phyloP scores from a whole-genome alignment of 2,797 vertebrate genomes.

The Moxostoma hubbsi region DNA sequence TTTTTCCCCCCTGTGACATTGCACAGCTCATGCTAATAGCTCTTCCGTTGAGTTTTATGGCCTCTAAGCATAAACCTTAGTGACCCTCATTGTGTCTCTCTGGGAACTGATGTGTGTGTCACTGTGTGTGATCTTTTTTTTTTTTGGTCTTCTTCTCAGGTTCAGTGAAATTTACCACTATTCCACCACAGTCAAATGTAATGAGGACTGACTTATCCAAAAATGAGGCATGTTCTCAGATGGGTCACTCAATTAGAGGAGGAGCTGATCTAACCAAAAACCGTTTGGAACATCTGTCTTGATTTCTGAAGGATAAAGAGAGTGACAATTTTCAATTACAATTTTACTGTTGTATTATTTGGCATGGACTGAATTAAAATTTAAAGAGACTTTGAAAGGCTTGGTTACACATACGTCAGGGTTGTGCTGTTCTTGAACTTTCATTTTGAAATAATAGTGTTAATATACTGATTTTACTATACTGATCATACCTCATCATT shows the following conservation, averaged over 20 bases:
- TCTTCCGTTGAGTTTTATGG: slow-evolving; percentile 6
- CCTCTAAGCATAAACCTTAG: slow-evolving; percentile 2
- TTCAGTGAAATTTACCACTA: slow-evolving; percentile 31
- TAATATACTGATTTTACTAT: too few relatives aligned
- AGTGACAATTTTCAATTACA: neutral
- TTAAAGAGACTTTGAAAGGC: too few relatives aligned
- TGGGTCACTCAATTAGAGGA: slow-evolving; percentile 46
- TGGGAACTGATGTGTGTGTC: slow-evolving; percentile 43
- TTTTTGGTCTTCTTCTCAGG: neutral
- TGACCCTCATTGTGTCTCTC: slow-evolving; percentile 17
- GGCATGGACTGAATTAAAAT: neutral
- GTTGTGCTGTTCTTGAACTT: too few relatives aligned
- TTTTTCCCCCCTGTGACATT: neutral
- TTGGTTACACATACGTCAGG: too few relatives aligned
- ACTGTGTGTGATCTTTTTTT: neutral
- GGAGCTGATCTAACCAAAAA: slow-evolving; percentile 13
- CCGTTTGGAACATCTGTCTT: slow-evolving; percentile 22
- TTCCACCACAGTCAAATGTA: slow-evolving; percentile 39
- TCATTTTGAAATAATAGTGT: too few relatives aligned
- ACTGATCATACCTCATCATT: too few relatives aligned
- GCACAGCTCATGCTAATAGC: slow-evolving; percentile 25
- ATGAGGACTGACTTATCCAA: slow-evolving; percentile 53
- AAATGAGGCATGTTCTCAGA: slow-evolving; percentile 52
- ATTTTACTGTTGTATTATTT: neutral
- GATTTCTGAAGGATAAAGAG: slow-evolving; percentile 8